phyloP scores from a whole-genome alignment of 2,888 invertebrate genomes.

The Troides aeacus region DNA sequence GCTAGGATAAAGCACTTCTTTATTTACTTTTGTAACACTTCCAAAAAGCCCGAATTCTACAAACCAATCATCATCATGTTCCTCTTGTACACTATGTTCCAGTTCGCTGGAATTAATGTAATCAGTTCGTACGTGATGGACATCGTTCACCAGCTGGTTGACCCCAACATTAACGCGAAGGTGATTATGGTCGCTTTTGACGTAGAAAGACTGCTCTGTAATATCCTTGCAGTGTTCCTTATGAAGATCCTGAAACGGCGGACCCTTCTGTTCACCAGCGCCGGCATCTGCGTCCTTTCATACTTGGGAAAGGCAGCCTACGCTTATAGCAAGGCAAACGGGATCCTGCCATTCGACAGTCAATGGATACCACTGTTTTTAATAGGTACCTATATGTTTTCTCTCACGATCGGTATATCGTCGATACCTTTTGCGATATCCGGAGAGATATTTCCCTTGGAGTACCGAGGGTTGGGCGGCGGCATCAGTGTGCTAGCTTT shows the following conservation, averaged over 20 bases:
- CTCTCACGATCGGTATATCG: slow-evolving; percentile 80
- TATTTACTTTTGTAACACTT: slow-evolving; percentile 50
- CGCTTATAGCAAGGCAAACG: slow-evolving; percentile 59
- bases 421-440: slow-evolving; percentile 86
- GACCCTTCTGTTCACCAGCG: slow-evolving; percentile 80
- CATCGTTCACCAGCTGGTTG: slow-evolving; percentile 81
- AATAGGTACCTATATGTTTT: slow-evolving; percentile 79
- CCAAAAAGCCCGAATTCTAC: slow-evolving; percentile 76
- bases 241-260: slow-evolving; percentile 81
- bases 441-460: slow-evolving; percentile 84
- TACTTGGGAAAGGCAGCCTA: slow-evolving; percentile 78
- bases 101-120: slow-evolving; percentile 85
- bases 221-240: slow-evolving; percentile 80
- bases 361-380: slow-evolving; percentile 74
- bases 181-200: slow-evolving; percentile 83
- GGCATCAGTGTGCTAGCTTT: slow-evolving; percentile 82
- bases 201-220: slow-evolving; percentile 80
- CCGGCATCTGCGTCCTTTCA: slow-evolving; percentile 78
- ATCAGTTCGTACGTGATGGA: slow-evolving; percentile 85
- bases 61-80: slow-evolving; percentile 82
- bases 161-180: slow-evolving; percentile 81
- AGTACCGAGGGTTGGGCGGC: slow-evolving; percentile 82
- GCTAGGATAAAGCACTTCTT: slow-evolving; percentile 45
- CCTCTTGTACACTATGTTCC: slow-evolving; percentile 82
- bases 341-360: slow-evolving; percentile 52